Evolutionary conservation across 2,113 vertebrate species (phyloP), one percentile per base, ranked within the genome.

Genomic region (Prietella phreatophila): DNA sequence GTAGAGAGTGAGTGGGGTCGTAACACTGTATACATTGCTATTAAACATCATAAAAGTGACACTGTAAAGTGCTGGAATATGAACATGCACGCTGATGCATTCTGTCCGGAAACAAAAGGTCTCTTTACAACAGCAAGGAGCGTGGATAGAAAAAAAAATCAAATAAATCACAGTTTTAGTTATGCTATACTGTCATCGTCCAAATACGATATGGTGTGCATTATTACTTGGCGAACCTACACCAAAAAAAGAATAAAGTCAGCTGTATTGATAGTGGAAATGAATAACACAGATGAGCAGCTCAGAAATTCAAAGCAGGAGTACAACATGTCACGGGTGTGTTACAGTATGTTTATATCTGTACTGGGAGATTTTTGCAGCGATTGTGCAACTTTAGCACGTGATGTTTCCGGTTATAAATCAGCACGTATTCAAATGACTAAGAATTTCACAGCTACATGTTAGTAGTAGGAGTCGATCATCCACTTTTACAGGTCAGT

Each of bases 11-110:
- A 89, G 82, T 80, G 89, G 87, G 50, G 75, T 55, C 89, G 61
- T 83, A 82, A 85, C 80, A 10, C 47, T 50, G 47, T 50, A 90
- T 33, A 56, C 88, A 86, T 90, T 92, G 89, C 89, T 92, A 91
- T 78, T 90, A 89, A 89, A 93, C 91, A 93, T 83, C 76, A 47
- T 56, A 36, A 85, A 75, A 86, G 80, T 91, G 61, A 88, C 87
- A 85, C 88, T 90, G 91, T 95, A 95, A 95, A 95, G 94, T 95
- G 93, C 93, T 91, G 91, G 88, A 82, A 89, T 86, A 91, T 84
- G 85, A 92, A 86, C 87, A 89, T 83, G 63, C 56, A 92, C 87
- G 89, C 88, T 87, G 33, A 69, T 86, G 75, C 80, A 86, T 69
- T 81, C 90, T 90, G 53, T 81, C 79, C 91, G 90, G 22, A n/a